Conservation (phyloP, 2,888 invertebrate species). For the Lasioglossum figueresi region DNA sequence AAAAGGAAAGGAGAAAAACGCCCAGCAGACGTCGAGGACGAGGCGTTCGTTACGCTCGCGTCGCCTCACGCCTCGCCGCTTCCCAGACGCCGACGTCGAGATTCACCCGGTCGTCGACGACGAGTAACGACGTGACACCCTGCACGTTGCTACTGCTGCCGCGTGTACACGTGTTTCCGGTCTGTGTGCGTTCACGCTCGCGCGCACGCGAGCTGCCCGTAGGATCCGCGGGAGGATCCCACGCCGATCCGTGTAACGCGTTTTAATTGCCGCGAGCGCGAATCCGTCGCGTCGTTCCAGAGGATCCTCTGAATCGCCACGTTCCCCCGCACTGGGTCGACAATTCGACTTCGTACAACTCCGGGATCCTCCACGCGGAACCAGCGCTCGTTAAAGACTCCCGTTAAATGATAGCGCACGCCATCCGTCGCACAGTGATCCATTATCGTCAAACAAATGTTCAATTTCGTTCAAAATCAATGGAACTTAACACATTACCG, state of each 20-base stretch:
- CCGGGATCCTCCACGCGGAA: neutral
- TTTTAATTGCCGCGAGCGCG: slow-evolving; percentile 44
- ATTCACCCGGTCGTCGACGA: slow-evolving; percentile 66
- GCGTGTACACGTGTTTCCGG: neutral
- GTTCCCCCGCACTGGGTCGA: slow-evolving; percentile 40
- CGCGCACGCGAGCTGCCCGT: neutral
- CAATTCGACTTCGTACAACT: slow-evolving; percentile 35
- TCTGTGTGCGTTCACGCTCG: neutral
- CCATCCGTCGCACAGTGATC: neutral
- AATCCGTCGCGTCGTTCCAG: neutral
- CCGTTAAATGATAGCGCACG: neutral
- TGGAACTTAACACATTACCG: too few relatives aligned
- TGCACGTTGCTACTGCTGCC: neutral
- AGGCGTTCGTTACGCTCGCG: slow-evolving; percentile 74
- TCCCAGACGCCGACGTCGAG: slow-evolving; percentile 69
- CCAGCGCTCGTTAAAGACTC: slow-evolving; percentile 20
- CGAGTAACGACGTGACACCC: slow-evolving; percentile 67
- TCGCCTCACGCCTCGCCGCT: slow-evolving; percentile 75
- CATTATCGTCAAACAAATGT: too few relatives aligned
- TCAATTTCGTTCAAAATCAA: too few relatives aligned
- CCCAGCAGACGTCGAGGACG: slow-evolving; percentile 63
- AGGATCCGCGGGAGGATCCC: neutral
- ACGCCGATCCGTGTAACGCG: slow-evolving; percentile 28
- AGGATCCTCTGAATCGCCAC: slow-evolving; percentile 17
- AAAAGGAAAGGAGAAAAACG: slow-evolving; percentile 62